A percentile compares a stretch with the other conserved stretches of the same genome.
These are phyloP conservation scores for Anarhynchus alexandrinus DNA, from an alignment of 2,113 vertebrate species.

Conservation along the genomic window DNA sequence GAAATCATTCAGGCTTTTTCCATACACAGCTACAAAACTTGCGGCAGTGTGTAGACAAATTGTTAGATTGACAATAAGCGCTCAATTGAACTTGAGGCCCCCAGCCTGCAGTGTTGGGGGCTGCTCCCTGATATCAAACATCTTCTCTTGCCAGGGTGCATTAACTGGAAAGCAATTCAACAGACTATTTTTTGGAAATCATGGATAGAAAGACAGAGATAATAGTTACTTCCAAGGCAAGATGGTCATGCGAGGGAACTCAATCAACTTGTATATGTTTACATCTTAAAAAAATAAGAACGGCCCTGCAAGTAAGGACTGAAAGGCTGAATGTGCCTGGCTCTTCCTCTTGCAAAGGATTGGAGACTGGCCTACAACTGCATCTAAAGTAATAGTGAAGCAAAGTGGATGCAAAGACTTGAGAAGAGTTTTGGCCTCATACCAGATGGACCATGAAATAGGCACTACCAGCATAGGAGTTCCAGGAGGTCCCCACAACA, in stretches of 20 bases:
- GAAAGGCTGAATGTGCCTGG: background rate
- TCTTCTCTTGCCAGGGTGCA: background rate
- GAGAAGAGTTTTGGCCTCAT: background rate
- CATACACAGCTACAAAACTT: background rate
- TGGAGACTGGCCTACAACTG: background rate
- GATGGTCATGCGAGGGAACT: background rate
- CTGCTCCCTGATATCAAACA: background rate
- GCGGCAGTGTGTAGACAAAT: background rate
- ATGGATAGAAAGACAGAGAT: background rate
- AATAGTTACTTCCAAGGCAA: background rate
- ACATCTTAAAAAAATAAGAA: background rate
- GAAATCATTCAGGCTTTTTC: background rate
- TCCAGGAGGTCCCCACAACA: background rate
- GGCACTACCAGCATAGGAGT: background rate
- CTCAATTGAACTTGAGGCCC: background rate
- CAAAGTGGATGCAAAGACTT: background rate
- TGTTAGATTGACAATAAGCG: background rate
- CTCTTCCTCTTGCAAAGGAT: background rate
- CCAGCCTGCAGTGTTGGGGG: background rate
- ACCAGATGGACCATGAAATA: background rate
- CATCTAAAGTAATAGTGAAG: background rate
- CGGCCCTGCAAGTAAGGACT: background rate
- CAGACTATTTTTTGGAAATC: background rate
- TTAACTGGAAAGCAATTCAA: background rate
- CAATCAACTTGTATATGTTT: background rate